Evolutionary conservation across 2,797 vertebrate genomes (phyloP).

Genomic region (Harpagifer antarcticus): DNA sequence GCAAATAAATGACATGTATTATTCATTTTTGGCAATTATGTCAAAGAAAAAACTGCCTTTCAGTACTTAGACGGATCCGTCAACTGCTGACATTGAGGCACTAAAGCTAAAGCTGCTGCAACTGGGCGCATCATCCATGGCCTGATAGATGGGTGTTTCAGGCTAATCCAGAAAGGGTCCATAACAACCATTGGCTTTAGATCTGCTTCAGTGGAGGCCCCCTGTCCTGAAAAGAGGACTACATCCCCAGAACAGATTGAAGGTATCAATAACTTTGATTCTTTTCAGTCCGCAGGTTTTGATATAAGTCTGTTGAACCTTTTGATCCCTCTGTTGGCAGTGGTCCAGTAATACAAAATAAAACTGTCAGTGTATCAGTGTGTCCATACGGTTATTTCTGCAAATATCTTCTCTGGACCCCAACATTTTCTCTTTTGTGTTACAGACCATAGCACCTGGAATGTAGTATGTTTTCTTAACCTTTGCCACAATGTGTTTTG

Average conservation of each 20-base stretch:
- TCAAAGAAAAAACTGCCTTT: background rate
- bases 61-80: background rate
- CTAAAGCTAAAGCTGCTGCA: background rate
- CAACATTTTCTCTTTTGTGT: background rate
- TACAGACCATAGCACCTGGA: background rate
- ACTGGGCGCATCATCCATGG: too few species aligned
- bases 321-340: conserved; percentile 2
- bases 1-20: background rate
- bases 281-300: background rate
- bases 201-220: background rate
- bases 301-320: conserved; percentile 5
- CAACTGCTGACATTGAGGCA: background rate
- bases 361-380: background rate
- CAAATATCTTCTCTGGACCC: background rate
- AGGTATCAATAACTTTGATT: conserved; percentile 1
- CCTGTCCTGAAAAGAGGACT: background rate
- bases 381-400: background rate
- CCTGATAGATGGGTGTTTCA: too few species aligned
- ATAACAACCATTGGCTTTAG: background rate
- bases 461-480: too few species aligned
- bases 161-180: background rate
- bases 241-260: background rate
- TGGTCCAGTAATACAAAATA: background rate
- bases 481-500: too few species aligned
- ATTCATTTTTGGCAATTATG: background rate